Base-by-base conservation (phyloP, 2,888 invertebrate genomes). In the Chloroclystis v-ata region DNA sequence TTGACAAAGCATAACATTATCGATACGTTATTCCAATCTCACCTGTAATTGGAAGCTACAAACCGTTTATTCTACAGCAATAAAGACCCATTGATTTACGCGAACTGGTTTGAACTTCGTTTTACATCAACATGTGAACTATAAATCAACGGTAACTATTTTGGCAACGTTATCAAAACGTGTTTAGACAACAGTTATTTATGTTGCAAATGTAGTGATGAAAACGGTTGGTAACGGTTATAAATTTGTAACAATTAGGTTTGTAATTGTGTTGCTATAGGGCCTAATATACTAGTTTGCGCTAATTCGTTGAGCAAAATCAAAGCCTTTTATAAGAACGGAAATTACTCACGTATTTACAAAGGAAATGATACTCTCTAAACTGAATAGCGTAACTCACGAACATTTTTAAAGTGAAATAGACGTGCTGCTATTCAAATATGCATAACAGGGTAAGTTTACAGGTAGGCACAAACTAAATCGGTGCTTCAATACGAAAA, bases 111-210 rank as follows among this genome's bases (percentile, higher is more conserved):
- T 13, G 13, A 9, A 33, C 6, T 33, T 33, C 20, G 33, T 10
- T 14, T n/a, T 16, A n/a, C 14, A 33, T 33, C 16, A 32, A 33
- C 33, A 33, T 10, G n/a, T 6, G 14, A 33, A 10, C 7, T 9
- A 10, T 33, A 33, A 33, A 33, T 33, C 20, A 33, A 33, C 33
- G 1, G 12, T 25, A 37, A 41, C 47, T 37, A 20, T 28, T 47
- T 16, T 37, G 32, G 47, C 30, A 47, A 33, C 38, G 47, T 47
- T 47, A 33, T 42, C 28, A 47, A 32, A 47, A 47, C 47, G 30
- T 26, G 45, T 37, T 37, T 12, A 25, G 30, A 37, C 40, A 37
- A 46, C 37, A 25, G 40, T 41, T 46, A 41, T 46, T 46, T 46
- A 46, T 35, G 28, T 9, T 20, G 29, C 16, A 28, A 8, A 9